Evolutionary conservation across 2,888 invertebrate genomes (phyloP), one percentile per base, ranked within the genome.

Genomic region (Apamea crenata): DNA sequence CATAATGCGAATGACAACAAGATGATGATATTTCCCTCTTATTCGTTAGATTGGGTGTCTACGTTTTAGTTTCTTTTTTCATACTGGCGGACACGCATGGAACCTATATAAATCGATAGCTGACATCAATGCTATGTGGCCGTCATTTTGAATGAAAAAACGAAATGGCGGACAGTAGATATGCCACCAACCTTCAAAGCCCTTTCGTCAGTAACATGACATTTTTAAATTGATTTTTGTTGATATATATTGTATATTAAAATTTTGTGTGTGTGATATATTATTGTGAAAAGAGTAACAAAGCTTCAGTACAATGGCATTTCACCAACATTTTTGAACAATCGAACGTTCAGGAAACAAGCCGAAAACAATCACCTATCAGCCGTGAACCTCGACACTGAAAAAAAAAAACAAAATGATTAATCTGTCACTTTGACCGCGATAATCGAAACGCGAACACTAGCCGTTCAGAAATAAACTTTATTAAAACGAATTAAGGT

Each of bases 391-490:
- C 74, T 74, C 76, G 77, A 74, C 79, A 82, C 56, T 53, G 69
- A 74, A 80, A 86, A 80, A 79, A 79, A 81, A 88, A 84, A 78
- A 66, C 77, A 77, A 80, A 89, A 89, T 83, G 76, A 88, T 90
- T 90, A 88, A 90, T 87, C 87, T 88, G 88, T 80, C 81, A 83
- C 78, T 81, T 78, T 80, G 76, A 61, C 70, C 72, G 77, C 84
- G 86, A 88, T 89, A 88, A 83, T 81, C 75, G 74, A 77, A 89
- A 88, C 86, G 87, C 89, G 67, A 87, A 78, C 77, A 47, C 66
- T 21, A 44, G 63, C 71, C 77, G n/a, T 2, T 47, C 71, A 44
- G 82, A 72, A 80, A 82, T 80, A 69, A 77, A 67, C 84, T 80
- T 84, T 86, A 87, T 74, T 8, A 29, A 66, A 68, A 59, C 32